phyloP scores from a whole-genome alignment of 2,797 vertebrate genomes.

The Eptatretus atami region DNA sequence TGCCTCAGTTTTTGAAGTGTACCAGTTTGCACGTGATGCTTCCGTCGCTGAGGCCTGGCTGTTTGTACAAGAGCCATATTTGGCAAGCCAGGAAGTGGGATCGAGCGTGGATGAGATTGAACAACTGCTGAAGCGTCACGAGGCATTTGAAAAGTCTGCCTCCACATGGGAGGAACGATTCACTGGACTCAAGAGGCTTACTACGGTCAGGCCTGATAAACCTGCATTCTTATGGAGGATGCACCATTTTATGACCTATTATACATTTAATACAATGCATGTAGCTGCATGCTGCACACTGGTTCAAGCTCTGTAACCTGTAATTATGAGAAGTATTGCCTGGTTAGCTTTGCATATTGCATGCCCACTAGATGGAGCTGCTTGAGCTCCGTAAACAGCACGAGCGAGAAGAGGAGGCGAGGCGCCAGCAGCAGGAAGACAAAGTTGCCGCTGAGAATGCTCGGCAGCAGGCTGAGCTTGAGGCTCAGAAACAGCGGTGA shows the following conservation, averaged over 20 bases:
- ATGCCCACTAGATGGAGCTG: constrained; percentile 34
- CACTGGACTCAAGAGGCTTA: constrained; percentile 56
- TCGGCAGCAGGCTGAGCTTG: not conserved
- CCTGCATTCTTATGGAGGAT: no score
- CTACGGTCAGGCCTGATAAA: constrained; percentile 29
- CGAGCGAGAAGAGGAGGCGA: constrained; percentile 55
- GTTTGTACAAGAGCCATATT: constrained; percentile 61
- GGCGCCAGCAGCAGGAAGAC: constrained; percentile 15
- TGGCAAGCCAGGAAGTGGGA: constrained; percentile 56
- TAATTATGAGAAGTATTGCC: no score
- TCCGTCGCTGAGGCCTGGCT: constrained; percentile 79
- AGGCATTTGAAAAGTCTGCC: constrained; percentile 77
- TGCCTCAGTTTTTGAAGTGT: constrained; percentile 49
- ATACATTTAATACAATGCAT: no score
- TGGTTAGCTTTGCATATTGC: not conserved
- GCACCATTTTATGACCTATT: no score
- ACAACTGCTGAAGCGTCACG: constrained; percentile 68
- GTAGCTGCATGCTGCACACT: no score
- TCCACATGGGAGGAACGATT: constrained; percentile 86
- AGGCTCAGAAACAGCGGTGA: not conserved
- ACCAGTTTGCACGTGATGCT: constrained; percentile 73
- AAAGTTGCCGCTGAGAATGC: not conserved
- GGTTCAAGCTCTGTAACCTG: no score
- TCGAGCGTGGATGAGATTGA: constrained; percentile 75
- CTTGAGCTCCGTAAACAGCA: constrained; percentile 66